Evolutionary conservation across 2,797 vertebrate species (phyloP).

Genomic region (Oreochromis mossambicus): DNA sequence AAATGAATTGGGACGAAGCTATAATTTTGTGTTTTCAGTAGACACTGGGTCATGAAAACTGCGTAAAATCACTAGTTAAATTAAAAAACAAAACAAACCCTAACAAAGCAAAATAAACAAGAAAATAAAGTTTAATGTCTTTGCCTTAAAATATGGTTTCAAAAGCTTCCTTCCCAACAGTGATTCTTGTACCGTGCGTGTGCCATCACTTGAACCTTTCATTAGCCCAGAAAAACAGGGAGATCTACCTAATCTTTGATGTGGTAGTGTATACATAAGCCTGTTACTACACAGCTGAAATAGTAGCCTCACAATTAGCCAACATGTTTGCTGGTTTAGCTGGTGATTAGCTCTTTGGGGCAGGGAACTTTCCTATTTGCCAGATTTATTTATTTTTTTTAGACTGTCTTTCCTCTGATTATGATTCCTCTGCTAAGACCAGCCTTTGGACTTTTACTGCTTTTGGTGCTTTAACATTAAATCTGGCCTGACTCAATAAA

Average conservation of each 20-base stretch:
- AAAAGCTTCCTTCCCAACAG: neutral
- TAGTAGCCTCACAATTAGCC: neutral
- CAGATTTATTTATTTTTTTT: neutral
- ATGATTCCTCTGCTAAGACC: accelerated
- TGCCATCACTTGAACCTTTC: neutral
- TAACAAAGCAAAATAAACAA: neutral
- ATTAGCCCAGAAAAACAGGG: neutral
- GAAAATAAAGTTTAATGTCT: neutral
- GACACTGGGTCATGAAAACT: neutral
- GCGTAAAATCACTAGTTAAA: accelerated
- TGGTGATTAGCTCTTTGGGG: neutral
- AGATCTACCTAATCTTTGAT: neutral
- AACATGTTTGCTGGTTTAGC: neutral
- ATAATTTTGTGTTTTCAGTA: neutral
- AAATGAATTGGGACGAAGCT: neutral
- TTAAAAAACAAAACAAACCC: accelerated
- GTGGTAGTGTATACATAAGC: neutral
- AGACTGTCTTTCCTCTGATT: neutral
- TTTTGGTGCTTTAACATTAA: neutral
- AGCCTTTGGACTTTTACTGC: neutral
- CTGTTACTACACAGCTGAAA: neutral
- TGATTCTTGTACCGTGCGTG: accelerated
- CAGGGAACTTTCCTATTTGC: neutral
- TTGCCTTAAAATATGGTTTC: neutral
- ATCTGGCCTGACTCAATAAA: neutral